A percentile compares a stretch with the other conserved stretches of the same genome.
Conservation (phyloP, 2,888 invertebrate species). For the Acronicta alni region DNA sequence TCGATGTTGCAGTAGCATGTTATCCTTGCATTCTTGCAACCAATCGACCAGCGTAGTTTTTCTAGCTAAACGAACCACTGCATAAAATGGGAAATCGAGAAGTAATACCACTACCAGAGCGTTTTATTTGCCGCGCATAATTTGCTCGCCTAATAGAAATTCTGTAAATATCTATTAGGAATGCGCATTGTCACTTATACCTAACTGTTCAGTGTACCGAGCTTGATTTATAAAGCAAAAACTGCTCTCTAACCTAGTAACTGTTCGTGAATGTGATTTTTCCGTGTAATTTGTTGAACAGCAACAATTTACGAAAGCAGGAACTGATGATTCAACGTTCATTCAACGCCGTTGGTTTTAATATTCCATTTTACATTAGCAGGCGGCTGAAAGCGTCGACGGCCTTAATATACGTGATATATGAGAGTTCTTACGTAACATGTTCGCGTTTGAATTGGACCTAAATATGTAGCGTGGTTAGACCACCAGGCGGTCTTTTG, state of each 20-base stretch:
- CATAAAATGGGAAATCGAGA: conserved; percentile 31
- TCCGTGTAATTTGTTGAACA: conserved; percentile 32
- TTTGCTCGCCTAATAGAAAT: conserved; percentile 3
- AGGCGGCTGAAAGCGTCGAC: conserved; percentile 20
- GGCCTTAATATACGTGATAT: conserved; percentile 29
- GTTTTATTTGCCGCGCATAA: conserved; percentile 19
- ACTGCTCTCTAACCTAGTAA: conserved; percentile 20
- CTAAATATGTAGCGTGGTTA: conserved; percentile 31
- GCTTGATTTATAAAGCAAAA: conserved; percentile 28
- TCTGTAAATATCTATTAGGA: conserved; percentile 16
- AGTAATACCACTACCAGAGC: conserved; percentile 22
- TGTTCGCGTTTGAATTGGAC: conserved; percentile 15
- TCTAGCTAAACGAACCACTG: too few species aligned
- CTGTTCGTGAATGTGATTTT: conserved; percentile 36
- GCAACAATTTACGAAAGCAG: conserved; percentile 46
- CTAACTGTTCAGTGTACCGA: conserved; percentile 21
- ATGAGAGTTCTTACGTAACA: conserved; percentile 35
- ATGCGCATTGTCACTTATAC: conserved; percentile 17
- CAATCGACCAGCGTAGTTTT: too few species aligned
- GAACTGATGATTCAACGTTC: conserved; percentile 35
- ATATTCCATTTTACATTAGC: conserved; percentile 30
- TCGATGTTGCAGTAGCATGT: too few species aligned
- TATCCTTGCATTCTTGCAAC: too few species aligned
- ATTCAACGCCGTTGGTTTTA: conserved; percentile 31
- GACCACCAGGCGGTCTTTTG: conserved; percentile 38